These are phyloP conservation scores for Lycaon pictus DNA, from an alignment of 2,113 vertebrate genomes.

Conservation along the genomic window DNA sequence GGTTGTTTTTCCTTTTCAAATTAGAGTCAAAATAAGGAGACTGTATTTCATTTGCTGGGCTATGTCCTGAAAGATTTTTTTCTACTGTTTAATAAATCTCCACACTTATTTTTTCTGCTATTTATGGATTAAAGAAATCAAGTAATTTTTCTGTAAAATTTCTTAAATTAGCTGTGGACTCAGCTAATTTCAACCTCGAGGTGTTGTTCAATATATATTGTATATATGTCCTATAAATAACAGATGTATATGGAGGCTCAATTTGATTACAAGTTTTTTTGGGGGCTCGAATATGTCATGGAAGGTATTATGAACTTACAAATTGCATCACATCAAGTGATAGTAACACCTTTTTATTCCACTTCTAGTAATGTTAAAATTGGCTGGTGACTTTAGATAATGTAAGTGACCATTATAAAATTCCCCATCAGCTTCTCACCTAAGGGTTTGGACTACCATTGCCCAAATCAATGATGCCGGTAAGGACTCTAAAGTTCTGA, in stretches of 20 bases:
- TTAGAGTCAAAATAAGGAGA: neutral
- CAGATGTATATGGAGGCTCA: neutral
- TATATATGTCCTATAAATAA: neutral
- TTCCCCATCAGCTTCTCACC: neutral
- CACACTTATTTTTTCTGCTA: neutral
- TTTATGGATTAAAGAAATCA: neutral
- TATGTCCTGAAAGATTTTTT: neutral
- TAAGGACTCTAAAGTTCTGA: neutral
- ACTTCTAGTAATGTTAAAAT: neutral
- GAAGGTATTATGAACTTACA: neutral
- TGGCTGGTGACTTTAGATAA: neutral
- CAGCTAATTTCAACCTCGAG: neutral
- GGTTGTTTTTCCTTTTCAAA: neutral
- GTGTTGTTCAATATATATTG: neutral
- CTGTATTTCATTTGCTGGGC: neutral
- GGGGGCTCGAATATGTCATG: neutral
- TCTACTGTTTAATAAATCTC: neutral
- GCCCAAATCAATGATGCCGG: neutral
- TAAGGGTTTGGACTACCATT: neutral
- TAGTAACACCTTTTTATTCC: neutral
- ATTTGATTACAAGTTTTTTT: neutral
- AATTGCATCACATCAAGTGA: neutral
- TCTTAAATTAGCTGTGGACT: neutral
- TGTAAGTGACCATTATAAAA: neutral
- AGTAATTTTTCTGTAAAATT: constrained; percentile 8